phyloP scores from a whole-genome alignment of 2,113 vertebrate genomes.

The Hemicordylus capensis region DNA sequence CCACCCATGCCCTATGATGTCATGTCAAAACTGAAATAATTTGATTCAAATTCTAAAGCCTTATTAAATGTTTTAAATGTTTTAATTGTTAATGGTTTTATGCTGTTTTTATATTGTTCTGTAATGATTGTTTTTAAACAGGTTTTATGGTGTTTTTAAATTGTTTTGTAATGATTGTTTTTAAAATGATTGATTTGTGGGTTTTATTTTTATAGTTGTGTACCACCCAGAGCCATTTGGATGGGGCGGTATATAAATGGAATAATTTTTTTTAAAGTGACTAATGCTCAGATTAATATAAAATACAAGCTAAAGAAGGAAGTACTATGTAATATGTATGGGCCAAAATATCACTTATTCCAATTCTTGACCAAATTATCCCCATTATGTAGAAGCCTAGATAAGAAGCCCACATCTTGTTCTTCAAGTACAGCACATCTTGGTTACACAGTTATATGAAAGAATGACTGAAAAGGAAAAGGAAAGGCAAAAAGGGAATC shows the following conservation, averaged over 20 bases:
- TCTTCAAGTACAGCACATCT: not conserved
- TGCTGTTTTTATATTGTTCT: no score
- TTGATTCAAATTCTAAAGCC: not conserved
- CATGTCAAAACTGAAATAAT: not conserved
- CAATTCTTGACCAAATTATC: accelerated
- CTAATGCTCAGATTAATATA: not conserved
- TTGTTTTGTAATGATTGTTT: no score
- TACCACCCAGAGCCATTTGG: no score
- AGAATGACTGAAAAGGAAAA: not conserved
- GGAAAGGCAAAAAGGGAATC: not conserved
- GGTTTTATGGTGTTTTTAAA: no score
- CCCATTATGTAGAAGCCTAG: not conserved
- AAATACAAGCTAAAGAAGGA: accelerated
- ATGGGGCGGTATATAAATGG: no score
- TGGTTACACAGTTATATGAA: not conserved
- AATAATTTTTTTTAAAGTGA: not conserved
- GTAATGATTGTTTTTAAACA: no score
- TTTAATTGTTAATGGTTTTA: no score
- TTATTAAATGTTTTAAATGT: no score
- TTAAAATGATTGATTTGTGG: no score
- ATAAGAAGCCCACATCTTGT: not conserved
- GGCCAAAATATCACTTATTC: not conserved
- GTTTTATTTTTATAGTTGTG: no score
- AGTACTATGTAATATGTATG: not conserved
- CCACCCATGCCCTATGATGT: accelerated